Evolutionary conservation across 2,113 vertebrate genomes (phyloP).

Genomic region (Triplophysa tibetana): DNA sequence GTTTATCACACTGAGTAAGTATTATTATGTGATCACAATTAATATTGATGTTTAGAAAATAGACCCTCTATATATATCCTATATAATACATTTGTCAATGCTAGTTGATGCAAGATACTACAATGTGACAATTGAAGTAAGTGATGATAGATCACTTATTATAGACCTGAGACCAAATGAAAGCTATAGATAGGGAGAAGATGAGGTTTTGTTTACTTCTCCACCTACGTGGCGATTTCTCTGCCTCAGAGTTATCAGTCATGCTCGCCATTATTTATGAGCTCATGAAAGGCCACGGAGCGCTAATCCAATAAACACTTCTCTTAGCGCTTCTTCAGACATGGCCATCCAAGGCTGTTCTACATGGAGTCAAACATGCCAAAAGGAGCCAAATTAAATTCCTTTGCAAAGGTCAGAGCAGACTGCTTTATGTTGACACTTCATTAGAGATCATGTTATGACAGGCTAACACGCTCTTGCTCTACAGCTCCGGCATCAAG

Average conservation of each 20-base stretch:
- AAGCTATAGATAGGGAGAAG: slow-evolving; percentile 21
- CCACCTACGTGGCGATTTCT: slow-evolving; percentile 47
- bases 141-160: slow-evolving; percentile 15
- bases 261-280: slow-evolving; percentile 50
- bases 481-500: slow-evolving; percentile 32
- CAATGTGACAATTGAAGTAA: slow-evolving; percentile 18
- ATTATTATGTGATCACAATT: too few species aligned
- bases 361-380: slow-evolving; percentile 55
- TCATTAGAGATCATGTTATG: slow-evolving; percentile 52
- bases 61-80: too few species aligned
- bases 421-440: slow-evolving; percentile 52
- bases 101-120: slow-evolving; percentile 3
- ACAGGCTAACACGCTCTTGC: slow-evolving; percentile 32
- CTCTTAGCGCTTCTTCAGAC: slow-evolving; percentile 36
- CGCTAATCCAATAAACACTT: slow-evolving; percentile 57
- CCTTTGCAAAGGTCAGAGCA: slow-evolving; percentile 55
- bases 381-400: slow-evolving; percentile 55
- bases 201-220: slow-evolving; percentile 18
- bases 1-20: too few species aligned
- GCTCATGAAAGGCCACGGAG: slow-evolving; percentile 49
- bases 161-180: not conserved
- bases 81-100: too few species aligned
- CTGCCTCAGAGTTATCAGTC: slow-evolving; percentile 44
- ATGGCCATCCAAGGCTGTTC: slow-evolving; percentile 49
- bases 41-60: too few species aligned